Conservation (phyloP, 2,113 vertebrate species). For the Bostrychus sinensis region DNA sequence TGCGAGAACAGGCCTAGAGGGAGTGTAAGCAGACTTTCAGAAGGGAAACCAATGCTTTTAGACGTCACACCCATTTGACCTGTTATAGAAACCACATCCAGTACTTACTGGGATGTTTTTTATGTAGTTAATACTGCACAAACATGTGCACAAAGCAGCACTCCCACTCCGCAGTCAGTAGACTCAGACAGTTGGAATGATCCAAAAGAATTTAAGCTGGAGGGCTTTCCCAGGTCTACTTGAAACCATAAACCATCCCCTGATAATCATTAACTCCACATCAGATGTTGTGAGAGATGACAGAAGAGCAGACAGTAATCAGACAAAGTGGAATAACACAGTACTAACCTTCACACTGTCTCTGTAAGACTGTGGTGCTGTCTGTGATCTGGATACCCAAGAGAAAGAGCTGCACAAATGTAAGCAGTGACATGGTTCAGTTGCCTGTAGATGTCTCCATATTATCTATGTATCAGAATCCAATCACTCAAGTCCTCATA, state of each 20-base stretch:
- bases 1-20: conserved; percentile 52
- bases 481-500: conserved; percentile 7
- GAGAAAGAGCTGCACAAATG: conserved; percentile 58
- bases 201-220: conserved; percentile 67
- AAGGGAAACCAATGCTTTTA: neutral
- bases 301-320: neutral
- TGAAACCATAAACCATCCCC: conserved; percentile 42
- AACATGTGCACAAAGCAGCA: conserved; percentile 19
- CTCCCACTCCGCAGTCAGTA: conserved; percentile 48
- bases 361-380: conserved; percentile 49
- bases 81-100: conserved; percentile 20
- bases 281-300: conserved; percentile 19
- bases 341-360: conserved; percentile 62
- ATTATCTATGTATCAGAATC: conserved; percentile 14
- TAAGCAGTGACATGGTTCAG: conserved; percentile 60
- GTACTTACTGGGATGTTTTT: conserved; percentile 57
- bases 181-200: conserved; percentile 65
- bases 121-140: conserved; percentile 34
- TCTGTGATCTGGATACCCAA: conserved; percentile 49
- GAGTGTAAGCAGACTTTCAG: conserved; percentile 18
- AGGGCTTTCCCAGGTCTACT: conserved; percentile 60
- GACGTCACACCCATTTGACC: neutral
- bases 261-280: conserved; percentile 55
- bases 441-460: conserved; percentile 52
- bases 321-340: conserved; percentile 8